Conservation (phyloP, 1,140 invertebrate species). For the Pseudachorutes palmiensis region DNA sequence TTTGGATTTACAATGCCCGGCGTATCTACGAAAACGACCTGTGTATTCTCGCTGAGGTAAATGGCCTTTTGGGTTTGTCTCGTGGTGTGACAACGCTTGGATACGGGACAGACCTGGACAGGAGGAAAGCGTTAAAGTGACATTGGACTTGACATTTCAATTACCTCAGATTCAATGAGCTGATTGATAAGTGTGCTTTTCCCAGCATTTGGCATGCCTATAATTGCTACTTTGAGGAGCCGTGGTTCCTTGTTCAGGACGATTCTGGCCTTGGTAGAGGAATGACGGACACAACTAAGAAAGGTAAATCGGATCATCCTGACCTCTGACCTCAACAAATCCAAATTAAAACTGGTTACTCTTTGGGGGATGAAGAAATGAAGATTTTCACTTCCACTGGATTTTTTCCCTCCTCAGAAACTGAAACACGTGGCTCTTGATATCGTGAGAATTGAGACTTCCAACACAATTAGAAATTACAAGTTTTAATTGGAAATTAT, state of each 20-base stretch:
- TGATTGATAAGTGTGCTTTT: slow-evolving; percentile 91
- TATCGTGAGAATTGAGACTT: no score
- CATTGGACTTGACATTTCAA: slow-evolving; percentile 19
- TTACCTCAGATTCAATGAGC: slow-evolving; percentile 67
- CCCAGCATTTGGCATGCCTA: slow-evolving; percentile 84
- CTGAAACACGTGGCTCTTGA: no score
- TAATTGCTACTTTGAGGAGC: slow-evolving; percentile 71
- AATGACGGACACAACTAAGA: no score
- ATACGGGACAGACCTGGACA: slow-evolving; percentile 72
- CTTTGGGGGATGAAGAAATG: no score
- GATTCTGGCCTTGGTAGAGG: no score
- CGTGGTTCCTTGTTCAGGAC: slow-evolving; percentile 29
- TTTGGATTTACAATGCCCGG: slow-evolving; percentile 63
- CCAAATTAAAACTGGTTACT: no score
- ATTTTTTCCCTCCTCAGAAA: no score
- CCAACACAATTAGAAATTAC: no score
- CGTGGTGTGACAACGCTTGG: slow-evolving; percentile 85
- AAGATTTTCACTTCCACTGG: no score
- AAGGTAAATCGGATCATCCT: no score
- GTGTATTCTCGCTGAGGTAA: slow-evolving; percentile 60
- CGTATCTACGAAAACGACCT: slow-evolving; percentile 81
- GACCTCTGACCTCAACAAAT: no score
- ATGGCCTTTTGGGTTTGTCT: slow-evolving; percentile 61
- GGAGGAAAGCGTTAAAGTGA: slow-evolving; percentile 16
- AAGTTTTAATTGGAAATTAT: no score